Base-by-base conservation (phyloP, 2,888 invertebrate genomes). In the Drosophila acutilabella region DNA sequence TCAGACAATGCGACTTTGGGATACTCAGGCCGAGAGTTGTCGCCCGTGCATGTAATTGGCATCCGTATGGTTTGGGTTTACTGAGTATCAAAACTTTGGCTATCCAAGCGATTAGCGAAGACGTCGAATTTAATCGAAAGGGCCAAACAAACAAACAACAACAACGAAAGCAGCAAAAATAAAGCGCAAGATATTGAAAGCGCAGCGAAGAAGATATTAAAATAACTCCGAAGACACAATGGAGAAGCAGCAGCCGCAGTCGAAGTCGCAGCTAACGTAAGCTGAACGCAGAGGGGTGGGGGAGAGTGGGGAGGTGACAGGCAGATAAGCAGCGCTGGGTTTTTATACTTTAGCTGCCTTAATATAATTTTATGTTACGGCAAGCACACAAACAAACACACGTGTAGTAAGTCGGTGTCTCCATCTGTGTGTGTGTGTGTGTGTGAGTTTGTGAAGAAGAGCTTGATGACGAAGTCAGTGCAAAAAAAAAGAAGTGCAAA, bases 361-460 rank as follows among this genome's bases (percentile, higher is more conserved):
- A 83, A 88, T 88, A 83, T 75, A 78, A 88, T 88, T 84, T 87
- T 65, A 84, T 80, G 72, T 80, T 76, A 77, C 79, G 77, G 53
- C 84, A 83, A 83, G 65, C 78, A 71, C 71, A 81, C 80, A 79
- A 54, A 78, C 64, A 64, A 65, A 64, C 52, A 67, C 56, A 71
- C 68, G 78, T 77, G 74, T 51, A 26, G 44, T 47, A 11, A 13
- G 10, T 14, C 6, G n/a, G 13, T 8, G 8, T 18, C 14, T 23
- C 23, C 3, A 1, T 0, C 6, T 18, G 13, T 20, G 38, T 62
- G 42, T 45, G 38, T 18, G 13, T 20, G 38, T 62, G 42, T 45
- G 38, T 33, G 42, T 14, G 69, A 61, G 57, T 58, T 73, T 71
- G 60, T 20, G 70, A 18, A 67, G 33, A 54, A 48, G 78, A 52